These are phyloP conservation scores for Phytoseiulus persimilis DNA, from an alignment of 2,888 invertebrate genomes.

Conservation along the genomic window DNA sequence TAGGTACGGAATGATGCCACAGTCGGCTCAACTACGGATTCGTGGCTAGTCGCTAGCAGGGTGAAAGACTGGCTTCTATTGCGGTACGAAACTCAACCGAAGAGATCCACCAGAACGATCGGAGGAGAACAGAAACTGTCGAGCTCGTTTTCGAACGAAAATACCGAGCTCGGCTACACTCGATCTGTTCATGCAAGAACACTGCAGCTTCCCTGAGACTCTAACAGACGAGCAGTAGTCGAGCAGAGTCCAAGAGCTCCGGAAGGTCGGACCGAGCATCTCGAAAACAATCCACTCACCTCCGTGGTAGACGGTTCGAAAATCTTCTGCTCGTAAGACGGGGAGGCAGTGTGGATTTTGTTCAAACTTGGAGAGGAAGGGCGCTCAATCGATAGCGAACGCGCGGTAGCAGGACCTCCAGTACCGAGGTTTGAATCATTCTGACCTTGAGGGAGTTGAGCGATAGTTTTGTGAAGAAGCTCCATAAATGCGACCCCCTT, in stretches of 20 bases:
- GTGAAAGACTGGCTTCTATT: background rate
- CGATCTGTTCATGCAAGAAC: background rate
- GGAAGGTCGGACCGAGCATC: background rate
- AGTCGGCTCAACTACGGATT: background rate
- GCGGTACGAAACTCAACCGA: too few relatives aligned
- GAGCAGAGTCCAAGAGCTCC: background rate
- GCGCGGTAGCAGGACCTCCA: conserved; percentile 5
- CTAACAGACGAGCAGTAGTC: background rate
- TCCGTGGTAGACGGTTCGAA: conserved; percentile 29
- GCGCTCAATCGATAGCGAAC: background rate
- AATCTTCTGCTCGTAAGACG: conserved; percentile 24
- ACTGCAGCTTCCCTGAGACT: background rate
- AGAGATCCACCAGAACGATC: too few relatives aligned
- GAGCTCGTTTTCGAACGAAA: background rate
- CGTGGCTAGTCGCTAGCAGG: background rate
- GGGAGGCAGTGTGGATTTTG: conserved; percentile 16
- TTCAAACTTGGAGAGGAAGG: conserved; percentile 18
- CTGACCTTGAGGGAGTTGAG: conserved; percentile 26
- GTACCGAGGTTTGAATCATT: background rate
- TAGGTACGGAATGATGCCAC: background rate
- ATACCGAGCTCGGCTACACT: background rate
- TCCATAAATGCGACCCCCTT: conserved; percentile 36
- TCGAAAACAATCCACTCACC: background rate
- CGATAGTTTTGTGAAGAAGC: conserved; percentile 34
- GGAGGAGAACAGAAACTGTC: background rate